A percentile compares a stretch with the other conserved stretches of the same genome.
These are phyloP conservation scores for Aethes cnicana DNA, from an alignment of 2,888 invertebrate species.

Conservation along the genomic window DNA sequence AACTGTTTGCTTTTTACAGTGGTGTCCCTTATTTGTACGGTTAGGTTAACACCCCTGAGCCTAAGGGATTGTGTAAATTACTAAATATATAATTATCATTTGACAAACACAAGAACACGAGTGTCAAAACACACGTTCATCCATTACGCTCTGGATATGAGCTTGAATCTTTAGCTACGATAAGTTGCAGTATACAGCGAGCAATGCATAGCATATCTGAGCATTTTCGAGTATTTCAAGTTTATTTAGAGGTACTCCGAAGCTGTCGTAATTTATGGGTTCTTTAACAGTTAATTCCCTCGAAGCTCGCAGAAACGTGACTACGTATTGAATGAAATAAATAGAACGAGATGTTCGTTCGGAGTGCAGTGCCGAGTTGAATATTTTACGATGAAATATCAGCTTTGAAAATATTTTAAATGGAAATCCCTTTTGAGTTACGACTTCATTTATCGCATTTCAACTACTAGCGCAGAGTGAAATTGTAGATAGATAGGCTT, in stretches of 20 bases:
- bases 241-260: slow-evolving; percentile 12
- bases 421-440: too few species aligned
- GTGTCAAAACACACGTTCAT: background rate
- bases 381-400: background rate
- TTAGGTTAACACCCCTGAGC: background rate
- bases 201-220: background rate
- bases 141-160: background rate
- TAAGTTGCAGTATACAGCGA: background rate
- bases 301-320: background rate
- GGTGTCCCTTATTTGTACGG: slow-evolving; percentile 5
- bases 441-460: too few species aligned
- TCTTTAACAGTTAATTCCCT: slow-evolving; percentile 19
- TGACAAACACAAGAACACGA: too few species aligned
- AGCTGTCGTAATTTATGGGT: slow-evolving; percentile 6
- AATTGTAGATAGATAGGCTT: too few species aligned
- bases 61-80: slow-evolving; percentile 7
- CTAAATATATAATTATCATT: slow-evolving; percentile 2
- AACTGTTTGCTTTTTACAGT: slow-evolving; percentile 8
- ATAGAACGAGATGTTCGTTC: slow-evolving; percentile 7
- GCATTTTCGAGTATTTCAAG: background rate
- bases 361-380: background rate
- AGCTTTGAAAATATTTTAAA: background rate
- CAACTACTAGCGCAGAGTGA: too few species aligned
- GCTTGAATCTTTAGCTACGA: background rate
- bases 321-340: slow-evolving; percentile 3